phyloP scores from a whole-genome alignment of 30 jellyfish, hydroid and myxozoan genomes.

The Turritopsis dohrnii region DNA sequence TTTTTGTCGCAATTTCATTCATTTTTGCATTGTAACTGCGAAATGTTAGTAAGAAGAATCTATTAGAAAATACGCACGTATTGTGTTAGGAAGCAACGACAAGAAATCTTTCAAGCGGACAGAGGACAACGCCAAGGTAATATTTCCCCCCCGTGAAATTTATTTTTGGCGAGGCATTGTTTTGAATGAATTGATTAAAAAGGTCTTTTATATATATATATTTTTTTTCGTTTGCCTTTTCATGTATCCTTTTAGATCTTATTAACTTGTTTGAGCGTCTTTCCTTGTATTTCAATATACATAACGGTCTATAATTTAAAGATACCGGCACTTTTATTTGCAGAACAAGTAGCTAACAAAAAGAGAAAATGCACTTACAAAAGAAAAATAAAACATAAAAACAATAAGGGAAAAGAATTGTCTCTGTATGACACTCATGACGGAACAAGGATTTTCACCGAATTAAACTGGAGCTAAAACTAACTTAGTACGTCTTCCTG shows the following conservation, averaged over 20 bases:
- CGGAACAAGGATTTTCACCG: background rate
- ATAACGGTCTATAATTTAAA: background rate
- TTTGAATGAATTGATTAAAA: background rate
- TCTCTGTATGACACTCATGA: background rate
- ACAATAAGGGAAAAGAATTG: background rate
- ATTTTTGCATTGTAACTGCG: background rate
- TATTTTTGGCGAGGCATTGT: background rate
- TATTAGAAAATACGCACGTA: background rate
- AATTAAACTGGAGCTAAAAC: background rate
- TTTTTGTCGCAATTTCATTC: background rate
- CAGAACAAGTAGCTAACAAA: background rate
- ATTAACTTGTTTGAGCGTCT: background rate
- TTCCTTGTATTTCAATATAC: background rate
- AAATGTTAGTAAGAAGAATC: background rate
- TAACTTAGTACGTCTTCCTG: background rate
- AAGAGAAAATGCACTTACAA: background rate
- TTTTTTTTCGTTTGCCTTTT: background rate
- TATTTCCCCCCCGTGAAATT: background rate
- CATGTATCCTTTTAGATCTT: background rate
- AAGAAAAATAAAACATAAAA: background rate
- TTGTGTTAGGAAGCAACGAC: background rate
- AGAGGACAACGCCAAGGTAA: background rate
- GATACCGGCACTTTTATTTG: background rate
- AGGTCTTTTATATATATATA: background rate
- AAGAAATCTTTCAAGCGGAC: background rate